Conservation (phyloP, 2,888 invertebrate species). For the Heliconius cydno region DNA sequence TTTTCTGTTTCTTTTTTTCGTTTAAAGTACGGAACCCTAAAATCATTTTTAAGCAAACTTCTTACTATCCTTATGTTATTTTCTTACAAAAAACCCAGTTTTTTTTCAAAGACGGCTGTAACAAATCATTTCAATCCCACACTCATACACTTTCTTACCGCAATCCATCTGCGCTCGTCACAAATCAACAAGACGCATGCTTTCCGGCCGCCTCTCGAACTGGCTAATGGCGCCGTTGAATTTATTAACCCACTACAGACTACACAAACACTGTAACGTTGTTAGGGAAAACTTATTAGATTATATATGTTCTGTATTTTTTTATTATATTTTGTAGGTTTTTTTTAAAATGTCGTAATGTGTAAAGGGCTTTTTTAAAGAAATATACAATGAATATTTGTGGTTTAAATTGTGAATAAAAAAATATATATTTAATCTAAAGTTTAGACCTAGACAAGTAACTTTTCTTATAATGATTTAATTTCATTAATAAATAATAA, state of each 20-base stretch:
- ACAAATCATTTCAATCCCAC: constrained; percentile 54
- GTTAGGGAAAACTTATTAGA: constrained; percentile 53
- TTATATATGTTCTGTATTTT: neutral
- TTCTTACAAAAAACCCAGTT: neutral
- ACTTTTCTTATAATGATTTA: no score
- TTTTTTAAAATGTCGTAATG: neutral
- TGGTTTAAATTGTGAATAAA: no score
- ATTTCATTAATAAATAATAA: no score
- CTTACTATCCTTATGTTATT: neutral
- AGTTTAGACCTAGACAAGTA: no score
- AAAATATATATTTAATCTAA: no score
- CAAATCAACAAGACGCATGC: constrained; percentile 80
- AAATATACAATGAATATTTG: no score
- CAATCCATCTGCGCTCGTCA: constrained; percentile 74
- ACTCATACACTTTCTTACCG: constrained; percentile 48
- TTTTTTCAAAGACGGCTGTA: constrained; percentile 12
- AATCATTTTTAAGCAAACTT: neutral
- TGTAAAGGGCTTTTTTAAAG: no score
- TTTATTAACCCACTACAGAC: constrained; percentile 66
- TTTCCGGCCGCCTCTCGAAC: constrained; percentile 71
- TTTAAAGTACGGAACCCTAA: neutral
- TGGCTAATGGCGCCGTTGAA: constrained; percentile 67
- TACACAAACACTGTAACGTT: constrained; percentile 63
- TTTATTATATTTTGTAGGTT: neutral
- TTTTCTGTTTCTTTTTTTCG: neutral